A percentile compares a stretch with the other conserved stretches of the same genome.
Evolutionary conservation across 2,113 vertebrate species (phyloP).

Genomic region (Mobula birostris): DNA sequence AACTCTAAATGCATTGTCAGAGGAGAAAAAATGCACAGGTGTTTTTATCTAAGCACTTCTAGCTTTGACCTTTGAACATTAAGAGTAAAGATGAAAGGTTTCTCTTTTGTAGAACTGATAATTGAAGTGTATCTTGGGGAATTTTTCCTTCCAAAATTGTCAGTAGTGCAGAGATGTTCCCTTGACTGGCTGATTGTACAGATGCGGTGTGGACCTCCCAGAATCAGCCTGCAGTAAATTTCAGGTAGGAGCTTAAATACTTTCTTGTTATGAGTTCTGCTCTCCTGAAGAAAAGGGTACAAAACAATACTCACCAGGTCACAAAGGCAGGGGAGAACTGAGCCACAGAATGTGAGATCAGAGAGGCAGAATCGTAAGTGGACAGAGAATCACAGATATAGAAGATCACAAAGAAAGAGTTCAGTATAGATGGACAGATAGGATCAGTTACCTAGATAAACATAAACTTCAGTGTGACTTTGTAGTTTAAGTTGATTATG

Average conservation of each 20-base stretch:
- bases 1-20: neutral
- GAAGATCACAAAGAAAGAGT: neutral
- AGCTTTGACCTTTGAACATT: slow-evolving; percentile 9
- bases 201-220: slow-evolving; percentile 26
- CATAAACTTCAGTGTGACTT: neutral
- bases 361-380: neutral
- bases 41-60: slow-evolving; percentile 20
- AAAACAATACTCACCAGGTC: neutral
- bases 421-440: neutral
- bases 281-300: neutral
- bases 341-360: neutral
- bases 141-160: slow-evolving; percentile 21
- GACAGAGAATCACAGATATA: neutral
- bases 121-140: slow-evolving; percentile 27
- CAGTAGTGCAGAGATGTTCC: slow-evolving; percentile 1
- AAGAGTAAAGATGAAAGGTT: slow-evolving; percentile 32
- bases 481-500: neutral
- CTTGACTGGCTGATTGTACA: neutral
- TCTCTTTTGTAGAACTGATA: slow-evolving; percentile 18
- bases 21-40: neutral
- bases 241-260: neutral
- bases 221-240: slow-evolving; percentile 28
- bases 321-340: neutral
- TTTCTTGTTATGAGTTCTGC: slow-evolving; percentile 28
- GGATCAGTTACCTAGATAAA: neutral